Base-by-base conservation (phyloP, 1,140 invertebrate genomes). In the Nautilus pompilius region DNA sequence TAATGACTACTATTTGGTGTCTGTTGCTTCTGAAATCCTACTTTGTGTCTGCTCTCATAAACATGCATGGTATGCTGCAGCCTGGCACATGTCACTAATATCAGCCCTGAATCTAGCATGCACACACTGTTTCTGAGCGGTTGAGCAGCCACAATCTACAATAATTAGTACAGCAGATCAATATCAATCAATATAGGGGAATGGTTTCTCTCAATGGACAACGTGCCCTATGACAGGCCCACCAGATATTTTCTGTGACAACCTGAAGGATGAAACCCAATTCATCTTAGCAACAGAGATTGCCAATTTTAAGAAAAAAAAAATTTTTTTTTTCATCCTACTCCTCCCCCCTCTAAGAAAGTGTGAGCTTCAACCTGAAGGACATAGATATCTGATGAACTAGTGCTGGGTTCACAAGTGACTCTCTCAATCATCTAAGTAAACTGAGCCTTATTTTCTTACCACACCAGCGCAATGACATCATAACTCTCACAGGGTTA, bases 61-160 rank as follows among this genome's bases (percentile, higher is more conserved):
- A 58, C 56, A 58, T 58, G 56, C 56, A 34, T 58, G 56, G 32
- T 36, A 58, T 58, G 56, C 56, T 58, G 36, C 32, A 58, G 26
- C 24, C 56, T 15, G 56, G 56, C 56, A 58, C 36, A 58, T 58
- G 56, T 58, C 56, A 58, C 56, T 36, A 36, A 32, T 24, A 58
- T 20, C n/a, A 28, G 49, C 26, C 29, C 49, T 15, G 3, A 22
- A 53, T 53, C 49, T 22, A 53, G 49, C 26, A 53, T 22, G 49
- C 49, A 53, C 49, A 53, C 49, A 53, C 49, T 28, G 49, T 28
- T 53, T 53, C 49, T 53, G 49, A 53, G 49, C 29, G 49, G 49
- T 53, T 53, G 49, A 53, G 49, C 49, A 53, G 49, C 49, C 49
- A 53, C 49, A 53, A 53, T 24, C 49, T 53, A 53, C 49, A 53